phyloP scores from a whole-genome alignment of 2,888 invertebrate species.

The Cantharis lateralis region DNA sequence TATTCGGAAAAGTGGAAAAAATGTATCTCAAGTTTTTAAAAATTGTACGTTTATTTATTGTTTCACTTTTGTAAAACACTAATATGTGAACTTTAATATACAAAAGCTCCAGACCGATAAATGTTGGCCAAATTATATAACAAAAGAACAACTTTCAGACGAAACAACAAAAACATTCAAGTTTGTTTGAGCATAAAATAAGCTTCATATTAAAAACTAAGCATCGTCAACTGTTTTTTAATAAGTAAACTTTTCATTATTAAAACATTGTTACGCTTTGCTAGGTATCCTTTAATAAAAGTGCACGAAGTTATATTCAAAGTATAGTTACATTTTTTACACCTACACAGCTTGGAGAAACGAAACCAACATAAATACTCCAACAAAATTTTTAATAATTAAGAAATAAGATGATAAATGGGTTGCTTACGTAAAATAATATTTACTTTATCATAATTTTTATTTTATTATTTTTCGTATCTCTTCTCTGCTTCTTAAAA shows the following conservation, averaged over 20 bases:
- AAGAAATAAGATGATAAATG: too few relatives aligned
- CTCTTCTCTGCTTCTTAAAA: too few relatives aligned
- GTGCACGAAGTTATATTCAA: neutral
- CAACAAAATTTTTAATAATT: too few relatives aligned
- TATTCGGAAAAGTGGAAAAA: neutral
- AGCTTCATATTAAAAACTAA: constrained; percentile 25
- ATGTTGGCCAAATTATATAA: constrained; percentile 27
- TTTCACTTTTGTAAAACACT: neutral
- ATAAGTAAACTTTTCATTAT: constrained; percentile 12
- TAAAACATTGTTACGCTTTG: neutral
- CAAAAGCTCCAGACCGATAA: constrained; percentile 23
- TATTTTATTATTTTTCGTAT: too few relatives aligned
- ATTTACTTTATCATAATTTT: too few relatives aligned
- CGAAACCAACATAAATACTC: neutral
- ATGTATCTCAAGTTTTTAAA: neutral
- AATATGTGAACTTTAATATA: neutral
- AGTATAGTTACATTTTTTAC: neutral
- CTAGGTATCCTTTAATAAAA: neutral
- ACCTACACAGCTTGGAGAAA: neutral
- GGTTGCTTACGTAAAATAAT: too few relatives aligned
- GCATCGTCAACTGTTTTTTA: constrained; percentile 7
- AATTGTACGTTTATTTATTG: neutral
- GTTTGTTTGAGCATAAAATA: constrained; percentile 28
- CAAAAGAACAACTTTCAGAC: constrained; percentile 25
- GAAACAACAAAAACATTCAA: constrained; percentile 20